Evolutionary conservation across 2,888 invertebrate genomes (phyloP).

Genomic region (Orchesellides sinensis): DNA sequence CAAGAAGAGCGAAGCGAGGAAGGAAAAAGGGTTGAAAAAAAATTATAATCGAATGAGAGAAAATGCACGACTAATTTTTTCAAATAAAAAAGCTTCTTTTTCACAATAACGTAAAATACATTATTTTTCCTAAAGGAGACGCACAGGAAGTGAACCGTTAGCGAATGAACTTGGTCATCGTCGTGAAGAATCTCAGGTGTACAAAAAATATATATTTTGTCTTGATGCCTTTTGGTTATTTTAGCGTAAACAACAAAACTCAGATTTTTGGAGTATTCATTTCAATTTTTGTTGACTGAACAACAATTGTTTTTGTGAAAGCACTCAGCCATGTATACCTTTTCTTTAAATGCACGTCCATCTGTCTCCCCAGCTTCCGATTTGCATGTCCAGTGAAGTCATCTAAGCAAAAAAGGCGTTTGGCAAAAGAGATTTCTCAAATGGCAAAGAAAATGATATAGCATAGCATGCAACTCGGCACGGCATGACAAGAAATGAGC

Average conservation of each 20-base stretch:
- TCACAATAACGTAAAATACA: too few species aligned
- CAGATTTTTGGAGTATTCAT: not conserved
- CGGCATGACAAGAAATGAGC: too few species aligned
- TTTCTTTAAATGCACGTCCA: slow-evolving; percentile 16
- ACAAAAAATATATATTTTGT: too few species aligned
- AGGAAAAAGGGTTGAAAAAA: not conserved
- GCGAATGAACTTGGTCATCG: slow-evolving; percentile 42
- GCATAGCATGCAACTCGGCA: too few species aligned
- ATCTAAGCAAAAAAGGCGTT: slow-evolving; percentile 47
- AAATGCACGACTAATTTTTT: not conserved
- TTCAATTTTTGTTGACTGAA: slow-evolving; percentile 40
- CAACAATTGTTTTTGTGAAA: slow-evolving; percentile 58
- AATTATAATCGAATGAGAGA: not conserved
- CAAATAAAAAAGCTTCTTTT: not conserved
- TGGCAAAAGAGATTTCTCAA: too few species aligned
- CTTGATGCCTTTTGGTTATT: too few species aligned
- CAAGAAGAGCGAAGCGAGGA: not conserved
- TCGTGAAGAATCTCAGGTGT: not conserved
- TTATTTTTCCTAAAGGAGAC: not conserved
- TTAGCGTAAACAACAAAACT: too few species aligned
- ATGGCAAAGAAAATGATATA: too few species aligned
- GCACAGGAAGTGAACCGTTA: slow-evolving; percentile 59
- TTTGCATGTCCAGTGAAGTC: slow-evolving; percentile 64
- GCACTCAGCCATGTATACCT: slow-evolving; percentile 48
- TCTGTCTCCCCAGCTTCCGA: slow-evolving; percentile 60